Evolutionary conservation across 2,113 vertebrate genomes (phyloP), one percentile per base, ranked within the genome.

Genomic region (Siphamia tubifer): DNA sequence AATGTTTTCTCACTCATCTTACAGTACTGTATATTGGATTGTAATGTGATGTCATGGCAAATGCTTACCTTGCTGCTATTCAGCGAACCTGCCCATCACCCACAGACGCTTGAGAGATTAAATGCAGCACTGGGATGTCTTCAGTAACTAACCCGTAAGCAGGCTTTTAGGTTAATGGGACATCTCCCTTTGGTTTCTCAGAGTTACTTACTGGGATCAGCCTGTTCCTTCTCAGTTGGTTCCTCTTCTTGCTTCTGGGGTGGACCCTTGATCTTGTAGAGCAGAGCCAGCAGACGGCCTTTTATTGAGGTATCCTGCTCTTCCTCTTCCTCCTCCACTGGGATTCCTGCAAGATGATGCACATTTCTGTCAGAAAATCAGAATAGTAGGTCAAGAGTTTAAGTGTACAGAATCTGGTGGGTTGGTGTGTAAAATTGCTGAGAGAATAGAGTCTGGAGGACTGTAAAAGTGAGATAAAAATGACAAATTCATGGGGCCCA

Each of bases 221-320:
- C 85, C 75, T 92, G 93, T 15, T 96, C 93, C 42, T 92, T 90
- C 79, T 97, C 95, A 0, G 76, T 81, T 15, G 93, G 93, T 25
- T 94, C 89, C 57, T 92, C 66, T 68, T 94, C 95, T 6, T 93
- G 92, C 79, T 94, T 92, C 83, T 93, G 96, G 58, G 94, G 92
- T 2, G 90, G 91, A 31, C 96, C 95, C 90, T 96, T 98, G 86
- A 99, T 96, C 89, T 95, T 98, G 77, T 95, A 94, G 25, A 99
- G 65, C 78, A 99, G 76, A 13, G 94, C 85, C 24, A 96, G 78
- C 25, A 99, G 93, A 31, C 94, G 96, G 11, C 94, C 94, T 74
- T 94, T 93, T 74, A 97, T 94, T 4, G 96, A 96, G 1, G 88
- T 90, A 72, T 97, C 95, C 49, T 95, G 94, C 13, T 95, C 95